phyloP scores from a whole-genome alignment of 2,888 invertebrate species.

The Xanthorhoe spadicearia region DNA sequence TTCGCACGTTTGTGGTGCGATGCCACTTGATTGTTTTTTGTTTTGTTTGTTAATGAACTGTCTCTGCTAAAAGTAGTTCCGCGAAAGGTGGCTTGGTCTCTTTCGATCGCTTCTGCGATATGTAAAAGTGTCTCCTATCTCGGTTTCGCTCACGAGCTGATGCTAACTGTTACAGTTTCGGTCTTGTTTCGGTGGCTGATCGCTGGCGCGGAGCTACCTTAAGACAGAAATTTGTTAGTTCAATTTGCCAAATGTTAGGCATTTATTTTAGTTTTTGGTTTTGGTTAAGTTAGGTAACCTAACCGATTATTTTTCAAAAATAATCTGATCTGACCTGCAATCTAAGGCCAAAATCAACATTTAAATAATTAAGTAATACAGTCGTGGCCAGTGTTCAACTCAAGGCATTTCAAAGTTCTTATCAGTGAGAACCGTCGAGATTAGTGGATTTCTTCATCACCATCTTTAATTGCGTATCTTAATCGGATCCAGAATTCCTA shows the following conservation, averaged over 20 bases:
- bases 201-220: too few relatives aligned
- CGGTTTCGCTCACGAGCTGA: too few relatives aligned
- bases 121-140: too few relatives aligned
- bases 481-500: conserved; percentile 23
- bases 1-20: conserved; percentile 49
- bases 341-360: conserved; percentile 14
- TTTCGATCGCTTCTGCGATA: too few relatives aligned
- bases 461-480: conserved; percentile 17
- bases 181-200: too few relatives aligned
- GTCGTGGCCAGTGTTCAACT: background rate
- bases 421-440: conserved; percentile 12
- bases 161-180: too few relatives aligned
- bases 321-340: background rate
- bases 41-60: background rate
- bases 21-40: conserved; percentile 26
- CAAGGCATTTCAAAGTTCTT: conserved; percentile 7
- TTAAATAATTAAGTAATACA: conserved; percentile 18
- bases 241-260: too few relatives aligned
- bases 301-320: background rate
- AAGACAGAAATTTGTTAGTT: too few relatives aligned
- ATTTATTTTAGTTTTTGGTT: too few relatives aligned
- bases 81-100: too few relatives aligned
- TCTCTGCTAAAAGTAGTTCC: background rate
- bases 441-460: conserved; percentile 23
- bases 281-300: too few relatives aligned